phyloP scores from a whole-genome alignment of 2,113 vertebrate species.

The Catharus bicknelli region DNA sequence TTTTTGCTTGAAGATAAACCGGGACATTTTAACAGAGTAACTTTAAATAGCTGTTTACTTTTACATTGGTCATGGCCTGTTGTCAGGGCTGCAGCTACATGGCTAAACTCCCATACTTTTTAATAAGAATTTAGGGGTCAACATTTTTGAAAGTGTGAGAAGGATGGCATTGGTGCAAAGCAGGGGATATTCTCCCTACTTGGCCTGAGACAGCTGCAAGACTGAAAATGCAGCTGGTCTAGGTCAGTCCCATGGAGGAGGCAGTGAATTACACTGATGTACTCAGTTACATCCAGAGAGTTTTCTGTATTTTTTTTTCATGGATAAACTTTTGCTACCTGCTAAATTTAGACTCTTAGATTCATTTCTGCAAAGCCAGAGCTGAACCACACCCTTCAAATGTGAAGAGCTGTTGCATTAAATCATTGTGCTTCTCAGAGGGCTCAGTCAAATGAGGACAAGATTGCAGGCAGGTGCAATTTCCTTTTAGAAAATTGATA shows the following conservation, averaged over 20 bases:
- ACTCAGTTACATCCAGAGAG: not conserved
- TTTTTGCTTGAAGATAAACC: conserved; percentile 14
- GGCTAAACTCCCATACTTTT: not conserved
- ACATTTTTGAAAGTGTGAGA: not conserved
- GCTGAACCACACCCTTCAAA: not conserved
- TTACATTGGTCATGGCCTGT: not conserved
- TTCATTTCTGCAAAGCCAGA: not conserved
- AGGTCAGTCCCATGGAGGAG: not conserved
- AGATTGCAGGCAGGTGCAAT: not conserved
- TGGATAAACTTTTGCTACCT: not conserved
- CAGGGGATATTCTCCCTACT: not conserved
- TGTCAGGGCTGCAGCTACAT: not conserved
- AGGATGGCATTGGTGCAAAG: not conserved
- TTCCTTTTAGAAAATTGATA: not conserved
- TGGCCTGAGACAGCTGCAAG: not conserved
- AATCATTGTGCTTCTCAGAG: not conserved
- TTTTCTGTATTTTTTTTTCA: not conserved
- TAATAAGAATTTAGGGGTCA: not conserved
- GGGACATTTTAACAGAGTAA: not conserved
- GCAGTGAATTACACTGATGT: not conserved
- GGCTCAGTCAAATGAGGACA: conserved; percentile 29
- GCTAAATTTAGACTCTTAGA: not conserved
- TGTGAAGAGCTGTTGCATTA: not conserved
- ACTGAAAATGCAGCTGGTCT: not conserved
- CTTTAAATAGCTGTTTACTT: conserved; percentile 23